Percentiles rank a stretch among this genome's conserved stretches.
Conservation (phyloP, 2,888 invertebrate species). For the Megastigmus dorsalis region DNA sequence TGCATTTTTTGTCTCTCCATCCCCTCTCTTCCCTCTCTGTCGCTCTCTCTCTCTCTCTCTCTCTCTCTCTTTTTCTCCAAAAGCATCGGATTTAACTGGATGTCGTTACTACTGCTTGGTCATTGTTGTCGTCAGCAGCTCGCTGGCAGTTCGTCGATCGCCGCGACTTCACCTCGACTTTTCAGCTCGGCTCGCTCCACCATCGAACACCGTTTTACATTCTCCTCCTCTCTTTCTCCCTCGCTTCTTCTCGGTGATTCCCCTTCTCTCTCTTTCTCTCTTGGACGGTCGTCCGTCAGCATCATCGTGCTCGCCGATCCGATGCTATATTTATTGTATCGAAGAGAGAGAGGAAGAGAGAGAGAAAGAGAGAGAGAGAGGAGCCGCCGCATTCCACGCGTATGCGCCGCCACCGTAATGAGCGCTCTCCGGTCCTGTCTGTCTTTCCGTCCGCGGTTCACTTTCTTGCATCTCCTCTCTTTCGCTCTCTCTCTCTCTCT, state of each 20-base stretch:
- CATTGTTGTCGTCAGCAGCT: conserved; percentile 66
- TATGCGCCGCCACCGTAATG: conserved; percentile 71
- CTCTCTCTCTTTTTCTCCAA: background rate
- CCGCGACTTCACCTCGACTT: conserved; percentile 58
- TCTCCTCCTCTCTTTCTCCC: conserved; percentile 51
- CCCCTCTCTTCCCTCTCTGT: background rate
- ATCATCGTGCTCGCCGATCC: conserved; percentile 44
- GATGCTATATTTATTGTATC: conserved; percentile 72
- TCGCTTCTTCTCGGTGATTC: no score
- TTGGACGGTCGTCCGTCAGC: conserved; percentile 36
- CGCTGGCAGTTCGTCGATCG: conserved; percentile 57
- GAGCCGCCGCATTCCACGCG: conserved; percentile 71
- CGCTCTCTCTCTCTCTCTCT: background rate
- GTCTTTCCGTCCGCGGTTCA: conserved; percentile 67
- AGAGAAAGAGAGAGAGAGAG: conserved; percentile 46
- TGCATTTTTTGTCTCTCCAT: conserved; percentile 28
- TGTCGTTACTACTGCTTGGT: conserved; percentile 70
- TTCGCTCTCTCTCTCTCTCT: conserved; percentile 42
- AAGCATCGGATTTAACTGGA: conserved; percentile 68
- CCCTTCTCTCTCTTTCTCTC: conserved; percentile 44
- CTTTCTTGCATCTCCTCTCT: conserved; percentile 56
- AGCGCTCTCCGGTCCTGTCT: conserved; percentile 71
- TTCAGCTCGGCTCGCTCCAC: conserved; percentile 35
- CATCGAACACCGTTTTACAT: background rate
- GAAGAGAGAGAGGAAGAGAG: conserved; percentile 56